Evolutionary conservation across 2,888 invertebrate species (phyloP), one percentile per base, ranked within the genome.

Genomic region (Hydraecia micacea): DNA sequence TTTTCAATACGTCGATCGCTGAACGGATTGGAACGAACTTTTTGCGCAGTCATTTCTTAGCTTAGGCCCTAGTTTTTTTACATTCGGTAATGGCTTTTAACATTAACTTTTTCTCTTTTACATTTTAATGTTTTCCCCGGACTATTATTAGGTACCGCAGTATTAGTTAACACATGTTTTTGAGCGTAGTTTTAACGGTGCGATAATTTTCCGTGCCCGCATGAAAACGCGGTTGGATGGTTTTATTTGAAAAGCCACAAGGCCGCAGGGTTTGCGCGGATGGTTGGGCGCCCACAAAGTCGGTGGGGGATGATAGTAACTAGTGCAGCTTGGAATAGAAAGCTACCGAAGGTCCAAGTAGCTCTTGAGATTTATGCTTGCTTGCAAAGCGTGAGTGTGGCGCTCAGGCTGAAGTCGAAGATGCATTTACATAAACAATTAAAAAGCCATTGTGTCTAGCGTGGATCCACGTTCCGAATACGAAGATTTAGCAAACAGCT

Each of bases 21-120:
- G 62, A 84, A 75, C 80, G 58, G 39, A 65, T 84, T 84, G 66
- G 42, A 75, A 63, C 63, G 73, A 73, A 68, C 39, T 79, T 84
- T 84, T 85, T 87, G 85, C 85, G 58, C 70, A 75, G 70, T 85
- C 87, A 85, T 85, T 75, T 80, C 70, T 75, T 73, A 75, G 39
- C 52, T 71, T 73, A 84, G 80, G 58, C 25, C 62, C 52, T 63
- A 73, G 60, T 77, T 83, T 81, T 82, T 83, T 77, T 73, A 70
- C 83, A 63, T 86, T 65, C 69, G 69, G 36, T 83, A 86, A 83
- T 83, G 77, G 83, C 66, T 82, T 86, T 82, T 76, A 65, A 55
- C 46, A 77, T 70, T 73, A 66, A n/a, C 18, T 42, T 72, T 81
- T 72, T 62, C 15, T 49, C 28, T 72, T 32, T 60, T 68, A 58